Conservation (phyloP, 1,140 invertebrate species). For the Zaprionus capensis region DNA sequence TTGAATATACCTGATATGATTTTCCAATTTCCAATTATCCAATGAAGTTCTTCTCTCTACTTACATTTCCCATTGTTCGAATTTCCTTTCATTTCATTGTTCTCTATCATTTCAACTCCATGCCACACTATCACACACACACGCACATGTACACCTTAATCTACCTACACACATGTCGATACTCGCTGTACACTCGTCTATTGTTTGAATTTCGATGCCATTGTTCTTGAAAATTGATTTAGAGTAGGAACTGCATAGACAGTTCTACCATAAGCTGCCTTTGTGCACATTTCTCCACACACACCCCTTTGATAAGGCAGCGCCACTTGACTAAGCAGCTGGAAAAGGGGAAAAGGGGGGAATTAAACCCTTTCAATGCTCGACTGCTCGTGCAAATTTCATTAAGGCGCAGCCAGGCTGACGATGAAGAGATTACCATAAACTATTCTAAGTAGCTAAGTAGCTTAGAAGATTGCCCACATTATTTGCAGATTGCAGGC, state of each 20-base stretch:
- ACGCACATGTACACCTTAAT: conserved; percentile 45
- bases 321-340: conserved; percentile 16
- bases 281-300: neutral
- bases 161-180: conserved; percentile 27
- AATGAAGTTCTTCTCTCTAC: conserved; percentile 16
- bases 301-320: conserved; percentile 17
- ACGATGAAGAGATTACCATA: conserved; percentile 20
- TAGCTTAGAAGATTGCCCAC: conserved; percentile 11
- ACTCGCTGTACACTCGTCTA: conserved; percentile 29
- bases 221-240: conserved; percentile 73
- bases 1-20: conserved; percentile 33
- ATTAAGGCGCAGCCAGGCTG: neutral
- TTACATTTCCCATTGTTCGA: conserved; percentile 41
- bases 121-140: conserved; percentile 29
- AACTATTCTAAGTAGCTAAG: conserved; percentile 25
- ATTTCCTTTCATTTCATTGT: conserved; percentile 48
- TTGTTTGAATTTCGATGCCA: conserved; percentile 67
- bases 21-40: conserved; percentile 27
- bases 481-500: conserved; percentile 15
- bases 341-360: neutral
- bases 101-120: conserved; percentile 43
- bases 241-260: conserved; percentile 50
- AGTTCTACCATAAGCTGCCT: conserved; percentile 1
- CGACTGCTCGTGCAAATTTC: conserved; percentile 1
- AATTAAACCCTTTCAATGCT: conserved; percentile 14